Conservation (phyloP, 2,113 vertebrate genomes). For the Pachycephala philippinensis region DNA sequence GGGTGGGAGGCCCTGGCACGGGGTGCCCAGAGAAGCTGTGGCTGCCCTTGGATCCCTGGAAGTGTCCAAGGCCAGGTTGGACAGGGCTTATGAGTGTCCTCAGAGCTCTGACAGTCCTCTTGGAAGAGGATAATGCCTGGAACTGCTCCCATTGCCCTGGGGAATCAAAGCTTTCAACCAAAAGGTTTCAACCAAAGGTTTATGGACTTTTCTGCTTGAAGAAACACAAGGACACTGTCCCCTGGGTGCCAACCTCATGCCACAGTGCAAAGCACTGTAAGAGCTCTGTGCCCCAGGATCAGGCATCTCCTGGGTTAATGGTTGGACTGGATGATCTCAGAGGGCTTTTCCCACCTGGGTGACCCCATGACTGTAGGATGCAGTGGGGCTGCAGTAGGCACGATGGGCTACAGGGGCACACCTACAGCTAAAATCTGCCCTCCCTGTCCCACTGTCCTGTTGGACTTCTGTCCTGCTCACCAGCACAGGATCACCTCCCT, state of each 20-base stretch:
- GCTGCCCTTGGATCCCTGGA: not conserved
- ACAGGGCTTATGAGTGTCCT: rapidly evolving
- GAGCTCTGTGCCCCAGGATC: not conserved
- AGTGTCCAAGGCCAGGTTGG: not conserved
- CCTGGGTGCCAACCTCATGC: not conserved
- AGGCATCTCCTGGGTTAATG: too few species aligned
- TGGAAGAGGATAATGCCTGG: not conserved
- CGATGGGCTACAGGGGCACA: not conserved
- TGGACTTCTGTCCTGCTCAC: not conserved
- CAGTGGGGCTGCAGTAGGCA: not conserved
- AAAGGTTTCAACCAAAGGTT: not conserved
- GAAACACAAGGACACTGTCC: rapidly evolving
- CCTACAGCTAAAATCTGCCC: not conserved
- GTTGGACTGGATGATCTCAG: not conserved
- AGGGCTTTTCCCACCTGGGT: not conserved
- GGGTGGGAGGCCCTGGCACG: not conserved
- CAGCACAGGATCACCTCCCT: not conserved
- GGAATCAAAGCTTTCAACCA: not conserved
- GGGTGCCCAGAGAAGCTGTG: not conserved
- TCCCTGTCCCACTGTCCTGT: not conserved
- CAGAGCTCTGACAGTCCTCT: not conserved
- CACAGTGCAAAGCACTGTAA: rapidly evolving
- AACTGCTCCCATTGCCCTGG: not conserved
- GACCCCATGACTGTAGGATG: not conserved
- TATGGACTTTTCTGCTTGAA: not conserved